Base-by-base conservation (phyloP, 1,140 invertebrate genomes). In the Melitaea cinxia region DNA sequence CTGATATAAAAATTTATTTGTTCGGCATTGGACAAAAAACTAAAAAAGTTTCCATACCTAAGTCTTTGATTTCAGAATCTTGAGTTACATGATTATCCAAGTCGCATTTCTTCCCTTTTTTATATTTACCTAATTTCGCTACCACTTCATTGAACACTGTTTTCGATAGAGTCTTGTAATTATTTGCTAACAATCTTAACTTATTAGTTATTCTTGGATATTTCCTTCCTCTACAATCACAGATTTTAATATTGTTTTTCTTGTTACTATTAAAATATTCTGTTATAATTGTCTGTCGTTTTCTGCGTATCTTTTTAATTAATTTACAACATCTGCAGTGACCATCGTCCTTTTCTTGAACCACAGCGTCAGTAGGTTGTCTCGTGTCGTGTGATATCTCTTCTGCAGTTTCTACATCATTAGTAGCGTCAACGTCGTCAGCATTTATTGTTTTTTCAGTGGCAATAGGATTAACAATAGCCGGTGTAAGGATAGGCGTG, bases 301-400 rank as follows among this genome's bases (percentile, higher is more conserved):
- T 12, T 65, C 77, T 81, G 21, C 64, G 69, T 47, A 88, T 84
- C 28, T 55, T 79, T 56, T 72, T 74, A 19, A 87, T 30, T 14
- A 77, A 21, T 2, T 64, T 1, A 65, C 87, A 89, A 58, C 87
- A 89, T n/a, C 45, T 55, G 23, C 85, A 88, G 33, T 86, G 85
- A 12, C 65, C 26, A 49, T 10, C 42, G 4, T n/a, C 12, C 1
- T 6, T 4, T 21, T 23, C 42, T 24, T 47, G 4, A n/a, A n/a
- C n/a, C n/a, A n/a, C n/a, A n/a, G n/a, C n/a, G n/a, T n/a, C n/a
- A n/a, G n/a, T n/a, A n/a, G n/a, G n/a, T n/a, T n/a, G n/a, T n/a
- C n/a, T n/a, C n/a, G n/a, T n/a, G n/a, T n/a, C n/a, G n/a, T n/a
- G n/a, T n/a, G n/a, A n/a, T n/a, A n/a, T n/a, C n/a, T n/a, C n/a